Evolutionary conservation across 64 coral and sea anemone genomes (phyloP).

Genomic region (Montipora efflorescens): DNA sequence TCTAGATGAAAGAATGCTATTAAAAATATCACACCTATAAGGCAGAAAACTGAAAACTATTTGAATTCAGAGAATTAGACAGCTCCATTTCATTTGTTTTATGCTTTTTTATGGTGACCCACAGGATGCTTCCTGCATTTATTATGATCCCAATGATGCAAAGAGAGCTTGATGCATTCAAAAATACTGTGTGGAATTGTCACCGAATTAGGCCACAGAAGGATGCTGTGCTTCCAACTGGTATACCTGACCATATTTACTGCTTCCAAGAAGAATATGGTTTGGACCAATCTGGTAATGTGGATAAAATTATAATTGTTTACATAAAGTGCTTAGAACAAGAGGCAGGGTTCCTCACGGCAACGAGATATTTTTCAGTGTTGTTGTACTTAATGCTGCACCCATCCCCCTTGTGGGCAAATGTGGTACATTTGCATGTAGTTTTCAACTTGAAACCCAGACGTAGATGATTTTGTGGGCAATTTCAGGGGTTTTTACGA

Average conservation of each 20-base stretch:
- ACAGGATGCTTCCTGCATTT: conserved; percentile 61
- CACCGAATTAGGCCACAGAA: conserved; percentile 60
- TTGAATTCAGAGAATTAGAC: not conserved
- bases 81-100: not conserved
- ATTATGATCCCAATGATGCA: conserved; percentile 45
- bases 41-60: conserved; percentile 7
- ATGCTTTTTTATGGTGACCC: not conserved
- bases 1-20: not conserved
- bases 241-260: conserved; percentile 58
- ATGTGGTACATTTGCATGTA: not conserved
- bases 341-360: not conserved
- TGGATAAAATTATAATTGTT: not conserved
- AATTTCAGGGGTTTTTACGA: not conserved
- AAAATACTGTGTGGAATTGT: conserved; percentile 53
- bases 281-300: conserved; percentile 30
- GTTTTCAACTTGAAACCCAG: not conserved
- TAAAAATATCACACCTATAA: not conserved
- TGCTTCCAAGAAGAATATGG: conserved; percentile 41
- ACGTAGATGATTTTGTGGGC: not conserved
- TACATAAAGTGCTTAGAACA: not conserved
- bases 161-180: conserved; percentile 57
- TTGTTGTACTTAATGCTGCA: not conserved
- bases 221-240: conserved; percentile 41
- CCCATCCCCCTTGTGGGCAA: not conserved
- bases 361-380: not conserved